Evolutionary conservation across 2,888 invertebrate genomes (phyloP), one percentile per base, ranked within the genome.

Genomic region (Nebria salina): DNA sequence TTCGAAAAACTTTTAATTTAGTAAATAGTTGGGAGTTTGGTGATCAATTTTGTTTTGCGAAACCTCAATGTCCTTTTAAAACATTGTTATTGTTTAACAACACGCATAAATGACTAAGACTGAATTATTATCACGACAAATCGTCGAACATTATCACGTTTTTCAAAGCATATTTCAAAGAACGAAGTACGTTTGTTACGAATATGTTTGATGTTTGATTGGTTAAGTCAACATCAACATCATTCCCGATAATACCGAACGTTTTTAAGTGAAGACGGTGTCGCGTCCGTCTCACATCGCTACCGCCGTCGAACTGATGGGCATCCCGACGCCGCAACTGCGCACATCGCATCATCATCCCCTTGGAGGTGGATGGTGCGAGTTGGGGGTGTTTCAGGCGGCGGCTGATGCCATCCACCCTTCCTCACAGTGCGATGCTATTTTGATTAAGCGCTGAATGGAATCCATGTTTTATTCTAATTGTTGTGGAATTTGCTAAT

Each of bases 261-360:
- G 79, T 77, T 75, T 54, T 11, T 11, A 13, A 13, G 54, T 13
- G 13, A 8, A 54, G 54, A 54, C 54, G 54, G 54, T 84, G 83
- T 82, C 83, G 84, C 85, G 84, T 84, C 85, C 85, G 83, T 82
- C 83, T 83, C 83, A 83, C 82, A 82, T 82, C 84, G 83, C 83
- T 85, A 85, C 86, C 85, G 84, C 85, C 86, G 85, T 85, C 85
- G 86, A 85, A 87, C 87, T 87, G 80, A 81, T 73, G 85, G 86
- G 86, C 86, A 86, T 85, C 86, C 85, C 85, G 85, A 86, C 85
- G 86, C 86, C 85, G 86, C 83, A 85, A 85, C 84, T 86, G 86
- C 86, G 86, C 86, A 34, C 83, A 83, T 68, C 75, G 82, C 82
- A 81, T 74, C 78, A 78, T 76, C 80, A 82, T 75, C 78, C 77